A percentile compares a stretch with the other conserved stretches of the same genome.
These are phyloP conservation scores for Drosophila anomelani DNA, from an alignment of 2,888 invertebrate species.

Conservation along the genomic window DNA sequence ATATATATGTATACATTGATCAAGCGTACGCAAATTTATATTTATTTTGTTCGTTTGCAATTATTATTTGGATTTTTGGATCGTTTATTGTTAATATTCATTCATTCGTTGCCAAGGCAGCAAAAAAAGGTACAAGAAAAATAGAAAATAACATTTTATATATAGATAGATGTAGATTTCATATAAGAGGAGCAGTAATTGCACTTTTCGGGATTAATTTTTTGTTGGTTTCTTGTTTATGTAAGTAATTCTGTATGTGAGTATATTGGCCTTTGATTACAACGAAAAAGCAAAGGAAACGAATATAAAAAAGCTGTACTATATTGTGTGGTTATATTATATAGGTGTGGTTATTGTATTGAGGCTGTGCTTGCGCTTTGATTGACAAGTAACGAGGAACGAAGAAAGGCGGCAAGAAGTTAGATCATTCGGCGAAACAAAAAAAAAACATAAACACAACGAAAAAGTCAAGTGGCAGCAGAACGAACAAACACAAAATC, in stretches of 20 bases:
- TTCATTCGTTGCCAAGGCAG: constrained; percentile 79
- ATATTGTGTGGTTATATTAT: constrained; percentile 16
- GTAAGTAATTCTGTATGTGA: constrained; percentile 29
- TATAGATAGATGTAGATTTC: constrained; percentile 40
- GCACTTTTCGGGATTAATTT: constrained; percentile 21
- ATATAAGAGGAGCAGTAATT: constrained; percentile 35
- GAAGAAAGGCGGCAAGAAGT: constrained; percentile 21
- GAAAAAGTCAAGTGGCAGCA: constrained; percentile 34
- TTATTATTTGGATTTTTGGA: constrained; percentile 18
- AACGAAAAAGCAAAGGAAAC: constrained; percentile 24
- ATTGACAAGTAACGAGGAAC: constrained; percentile 24
- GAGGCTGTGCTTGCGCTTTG: constrained; percentile 35
- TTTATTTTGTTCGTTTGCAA: constrained; percentile 34
- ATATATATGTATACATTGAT: constrained; percentile 64
- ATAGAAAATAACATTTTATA: constrained; percentile 72
- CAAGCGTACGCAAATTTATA: constrained; percentile 70
- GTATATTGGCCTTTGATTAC: constrained; percentile 13
- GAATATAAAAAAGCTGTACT: constrained; percentile 28
- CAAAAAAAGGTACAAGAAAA: constrained; percentile 76
- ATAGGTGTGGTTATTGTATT: constrained; percentile 34
- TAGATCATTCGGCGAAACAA: constrained; percentile 38
- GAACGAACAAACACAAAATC: constrained; percentile 33
- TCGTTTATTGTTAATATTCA: constrained; percentile 52
- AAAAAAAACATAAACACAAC: constrained; percentile 26
- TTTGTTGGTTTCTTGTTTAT: constrained; percentile 15